A percentile compares a stretch with the other conserved stretches of the same genome.
Evolutionary conservation across 2,888 invertebrate genomes (phyloP).

Genomic region (Creontiades dilutus): DNA sequence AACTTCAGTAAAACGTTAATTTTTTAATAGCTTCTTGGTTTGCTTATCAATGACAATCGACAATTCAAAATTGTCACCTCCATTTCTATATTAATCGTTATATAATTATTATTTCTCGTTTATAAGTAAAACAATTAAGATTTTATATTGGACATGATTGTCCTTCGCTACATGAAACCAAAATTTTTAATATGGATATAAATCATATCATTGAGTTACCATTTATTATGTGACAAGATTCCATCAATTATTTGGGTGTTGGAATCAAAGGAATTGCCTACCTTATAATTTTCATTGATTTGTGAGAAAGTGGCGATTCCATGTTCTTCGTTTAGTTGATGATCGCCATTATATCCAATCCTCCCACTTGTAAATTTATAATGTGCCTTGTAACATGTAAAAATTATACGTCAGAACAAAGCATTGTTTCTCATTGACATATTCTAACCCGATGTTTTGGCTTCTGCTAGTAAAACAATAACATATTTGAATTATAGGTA

Average conservation of each 20-base stretch:
- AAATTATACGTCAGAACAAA: constrained; percentile 42
- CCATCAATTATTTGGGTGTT: background rate
- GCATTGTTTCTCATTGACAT: background rate
- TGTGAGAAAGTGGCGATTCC: background rate
- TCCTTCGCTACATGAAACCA: background rate
- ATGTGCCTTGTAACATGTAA: constrained; percentile 63
- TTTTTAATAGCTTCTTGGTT: background rate
- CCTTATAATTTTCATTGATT: background rate
- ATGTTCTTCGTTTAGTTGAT: background rate
- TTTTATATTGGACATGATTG: background rate
- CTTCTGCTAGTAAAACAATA: no score
- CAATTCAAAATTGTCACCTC: constrained; percentile 19
- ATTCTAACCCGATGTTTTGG: no score
- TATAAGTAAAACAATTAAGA: background rate
- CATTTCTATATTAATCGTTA: background rate
- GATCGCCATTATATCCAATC: background rate
- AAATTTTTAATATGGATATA: background rate
- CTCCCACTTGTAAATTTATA: constrained; percentile 41
- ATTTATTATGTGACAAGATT: constrained; percentile 35
- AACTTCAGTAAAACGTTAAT: background rate
- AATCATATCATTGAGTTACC: constrained; percentile 37
- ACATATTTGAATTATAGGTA: no score
- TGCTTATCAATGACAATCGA: constrained; percentile 5
- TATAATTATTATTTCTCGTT: background rate
- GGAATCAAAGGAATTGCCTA: background rate